Evolutionary conservation across 2,888 invertebrate species (phyloP).

Genomic region (Noctua fimbriata): DNA sequence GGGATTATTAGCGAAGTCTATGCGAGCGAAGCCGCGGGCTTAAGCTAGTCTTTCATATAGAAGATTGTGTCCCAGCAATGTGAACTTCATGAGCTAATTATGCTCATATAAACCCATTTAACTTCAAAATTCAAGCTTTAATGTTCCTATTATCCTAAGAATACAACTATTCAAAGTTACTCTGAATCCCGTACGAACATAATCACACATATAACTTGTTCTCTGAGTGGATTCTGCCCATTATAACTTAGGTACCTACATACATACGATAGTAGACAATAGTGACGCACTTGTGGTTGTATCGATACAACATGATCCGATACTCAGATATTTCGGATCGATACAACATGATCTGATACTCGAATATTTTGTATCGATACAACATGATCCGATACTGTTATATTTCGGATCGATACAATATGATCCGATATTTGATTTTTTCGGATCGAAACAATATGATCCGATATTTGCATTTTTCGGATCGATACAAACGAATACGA

Average conservation of each 20-base stretch:
- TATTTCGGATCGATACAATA: background rate
- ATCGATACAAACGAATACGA: background rate
- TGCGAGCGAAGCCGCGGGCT: no score
- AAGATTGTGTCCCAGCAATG: no score
- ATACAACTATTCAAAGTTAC: background rate
- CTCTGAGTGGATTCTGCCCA: background rate
- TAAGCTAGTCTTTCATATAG: background rate
- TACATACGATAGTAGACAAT: background rate
- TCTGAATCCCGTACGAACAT: background rate
- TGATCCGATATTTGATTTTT: background rate
- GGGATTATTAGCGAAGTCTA: no score
- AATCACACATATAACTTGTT: constrained; percentile 4
- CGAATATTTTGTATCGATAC: background rate
- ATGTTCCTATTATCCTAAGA: background rate
- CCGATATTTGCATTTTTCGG: background rate
- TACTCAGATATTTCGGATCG: background rate
- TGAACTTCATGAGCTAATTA: background rate
- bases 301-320: background rate
- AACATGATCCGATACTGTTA: background rate
- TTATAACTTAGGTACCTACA: constrained; percentile 4
- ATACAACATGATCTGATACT: background rate
- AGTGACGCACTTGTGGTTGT: background rate
- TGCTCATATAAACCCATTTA: background rate
- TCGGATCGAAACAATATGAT: no score
- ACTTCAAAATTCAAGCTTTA: background rate